Base-by-base conservation (phyloP, 2,888 invertebrate species). In the Sinelater perroti region DNA sequence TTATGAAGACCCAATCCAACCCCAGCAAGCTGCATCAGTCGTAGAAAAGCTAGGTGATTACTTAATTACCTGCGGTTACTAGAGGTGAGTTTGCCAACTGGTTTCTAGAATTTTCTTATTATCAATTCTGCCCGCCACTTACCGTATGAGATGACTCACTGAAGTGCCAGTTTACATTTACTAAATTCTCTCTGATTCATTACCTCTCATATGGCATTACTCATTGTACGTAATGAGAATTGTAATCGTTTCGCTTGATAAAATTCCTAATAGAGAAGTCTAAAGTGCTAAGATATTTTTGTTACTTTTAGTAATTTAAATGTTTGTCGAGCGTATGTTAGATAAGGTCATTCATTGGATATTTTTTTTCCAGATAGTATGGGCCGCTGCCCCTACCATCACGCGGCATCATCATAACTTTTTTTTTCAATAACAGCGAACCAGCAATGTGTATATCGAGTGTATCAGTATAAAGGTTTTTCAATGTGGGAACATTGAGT, bases 21-120 rank as follows among this genome's bases (percentile, higher is more conserved):
- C 95, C 81, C 94, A 95, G 83, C 95, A 95, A 85, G 94, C 94
- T 78, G 95, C 95, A 81, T 93, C 93, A 74, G 93, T 95, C 83
- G 94, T 94, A 82, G 95, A 95, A 88, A 94, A 94, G 87, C 87
- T 95, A 87, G 94, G 95, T 85, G 95, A 95, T 83, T 95, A 95
- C 89, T 90, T 95, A 87, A 88, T 94, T 86, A 89, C 88, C 85
- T 94, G 93, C 88, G 93, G 94, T 88, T 94, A 93, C 90, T 95
- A 94, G 89, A 87, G 86, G 86, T 86, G 66, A 75, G 75, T 71
- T 57, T 10, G 20, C 30, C n/a, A 24, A 11, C 40, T 28, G 44
- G 2, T 42, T 24, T 31, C n/a, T n/a, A n/a, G n/a, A n/a, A n/a
- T n/a, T n/a, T n/a, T n/a, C n/a, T n/a, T n/a, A n/a, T n/a, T n/a